Conservation (phyloP, 2,113 vertebrate genomes). For the Trematomus loennbergii region DNA sequence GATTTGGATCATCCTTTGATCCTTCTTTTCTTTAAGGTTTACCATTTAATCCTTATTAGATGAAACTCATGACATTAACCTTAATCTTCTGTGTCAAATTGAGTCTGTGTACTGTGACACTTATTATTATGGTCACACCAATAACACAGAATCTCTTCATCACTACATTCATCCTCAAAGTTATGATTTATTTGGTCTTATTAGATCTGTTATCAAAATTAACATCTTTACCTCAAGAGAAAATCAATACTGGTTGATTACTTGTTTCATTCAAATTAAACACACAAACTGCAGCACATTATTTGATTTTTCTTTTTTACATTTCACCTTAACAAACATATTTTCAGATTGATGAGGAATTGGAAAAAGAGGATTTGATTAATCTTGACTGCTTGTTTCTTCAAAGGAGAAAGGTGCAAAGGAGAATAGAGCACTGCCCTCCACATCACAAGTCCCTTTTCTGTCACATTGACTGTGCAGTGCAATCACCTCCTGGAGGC, state of each 20-base stretch:
- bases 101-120: background rate
- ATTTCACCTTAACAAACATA: background rate
- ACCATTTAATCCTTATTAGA: background rate
- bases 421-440: background rate
- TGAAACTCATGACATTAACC: background rate
- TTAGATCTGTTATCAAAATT: slow-evolving; percentile 23
- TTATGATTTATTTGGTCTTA: slow-evolving; percentile 10
- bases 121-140: background rate
- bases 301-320: background rate
- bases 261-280: background rate
- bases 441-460: background rate
- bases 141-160: slow-evolving; percentile 6
- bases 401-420: background rate
- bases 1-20: background rate
- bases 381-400: background rate
- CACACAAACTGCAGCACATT: background rate
- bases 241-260: background rate
- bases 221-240: background rate
- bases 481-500: slow-evolving; percentile 13
- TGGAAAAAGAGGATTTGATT: background rate
- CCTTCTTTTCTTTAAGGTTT: background rate
- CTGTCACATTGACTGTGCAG: background rate
- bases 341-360: background rate
- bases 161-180: slow-evolving; percentile 2
- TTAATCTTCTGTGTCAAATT: slow-evolving; percentile 24